phyloP scores from a whole-genome alignment of 2,888 invertebrate genomes.

The Hipparchia semele region DNA sequence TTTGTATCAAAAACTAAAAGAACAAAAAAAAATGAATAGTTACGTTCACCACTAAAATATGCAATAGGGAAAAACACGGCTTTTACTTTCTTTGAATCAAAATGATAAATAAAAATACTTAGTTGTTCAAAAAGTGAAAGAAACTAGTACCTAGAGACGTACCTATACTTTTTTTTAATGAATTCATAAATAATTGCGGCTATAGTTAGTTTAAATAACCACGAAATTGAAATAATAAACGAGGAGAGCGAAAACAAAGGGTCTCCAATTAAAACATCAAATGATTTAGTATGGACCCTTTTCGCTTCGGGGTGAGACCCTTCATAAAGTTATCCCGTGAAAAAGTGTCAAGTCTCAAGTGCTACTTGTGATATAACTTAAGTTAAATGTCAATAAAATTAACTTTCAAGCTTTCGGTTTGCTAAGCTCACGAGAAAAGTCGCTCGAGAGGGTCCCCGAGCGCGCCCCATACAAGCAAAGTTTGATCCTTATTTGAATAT shows the following conservation, averaged over 20 bases:
- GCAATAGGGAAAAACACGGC: not conserved
- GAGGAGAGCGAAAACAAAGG: conserved; percentile 29
- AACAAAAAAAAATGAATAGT: too few relatives aligned
- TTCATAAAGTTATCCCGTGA: conserved; percentile 27
- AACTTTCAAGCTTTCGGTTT: not conserved
- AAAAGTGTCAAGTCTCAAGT: conserved; percentile 19
- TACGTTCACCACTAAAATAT: not conserved
- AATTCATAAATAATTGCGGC: too few relatives aligned
- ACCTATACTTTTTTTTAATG: too few relatives aligned
- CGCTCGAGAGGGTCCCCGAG: too few relatives aligned
- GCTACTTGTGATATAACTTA: conserved; percentile 6
- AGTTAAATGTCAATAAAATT: conserved; percentile 12
- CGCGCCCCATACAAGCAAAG: too few relatives aligned
- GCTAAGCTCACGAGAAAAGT: not conserved
- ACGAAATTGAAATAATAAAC: conserved; percentile 2
- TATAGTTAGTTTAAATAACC: not conserved
- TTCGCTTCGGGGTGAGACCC: conserved; percentile 32
- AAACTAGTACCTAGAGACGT: too few relatives aligned
- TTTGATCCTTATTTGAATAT: too few relatives aligned
- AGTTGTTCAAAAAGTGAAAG: too few relatives aligned
- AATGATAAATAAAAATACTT: too few relatives aligned
- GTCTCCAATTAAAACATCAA: conserved; percentile 35
- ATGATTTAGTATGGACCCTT: conserved; percentile 28
- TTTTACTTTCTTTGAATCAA: too few relatives aligned
- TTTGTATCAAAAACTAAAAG: too few relatives aligned